These are phyloP conservation scores for Trematomus loennbergii DNA, from an alignment of 2,113 vertebrate species.

Conservation along the genomic window DNA sequence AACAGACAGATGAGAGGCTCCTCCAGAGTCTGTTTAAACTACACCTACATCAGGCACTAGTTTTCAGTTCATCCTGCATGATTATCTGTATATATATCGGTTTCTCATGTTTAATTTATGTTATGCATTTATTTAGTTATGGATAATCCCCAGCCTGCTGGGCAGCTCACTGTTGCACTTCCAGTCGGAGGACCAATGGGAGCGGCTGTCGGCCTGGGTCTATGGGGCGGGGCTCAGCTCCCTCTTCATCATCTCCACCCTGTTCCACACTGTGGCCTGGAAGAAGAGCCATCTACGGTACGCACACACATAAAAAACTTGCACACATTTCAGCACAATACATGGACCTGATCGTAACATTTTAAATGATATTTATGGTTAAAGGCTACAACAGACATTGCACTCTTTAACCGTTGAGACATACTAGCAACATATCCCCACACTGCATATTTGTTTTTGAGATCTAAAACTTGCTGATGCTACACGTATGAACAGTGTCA, in stretches of 20 bases:
- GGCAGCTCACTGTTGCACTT: slow-evolving; percentile 93
- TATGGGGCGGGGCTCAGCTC: slow-evolving; percentile 93
- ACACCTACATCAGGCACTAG: not conserved
- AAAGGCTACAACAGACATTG: not conserved
- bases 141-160: slow-evolving; percentile 95
- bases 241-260: slow-evolving; percentile 95
- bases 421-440: not conserved
- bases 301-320: not conserved
- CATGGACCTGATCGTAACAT: not conserved
- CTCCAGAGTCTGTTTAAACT: slow-evolving; percentile 4
- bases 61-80: slow-evolving; percentile 7
- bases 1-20: slow-evolving; percentile 13
- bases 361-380: not conserved
- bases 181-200: slow-evolving; percentile 92
- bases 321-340: not conserved
- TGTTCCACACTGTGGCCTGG: slow-evolving; percentile 96
- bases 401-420: not conserved
- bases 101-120: slow-evolving; percentile 36
- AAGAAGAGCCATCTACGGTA: slow-evolving; percentile 96
- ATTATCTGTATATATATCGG: slow-evolving; percentile 9
- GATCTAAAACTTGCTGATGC: slow-evolving; percentile 7
- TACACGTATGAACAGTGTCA: slow-evolving; percentile 30
- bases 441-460: not conserved
- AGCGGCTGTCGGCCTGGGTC: slow-evolving; percentile 94
- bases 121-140: slow-evolving; percentile 84